Evolutionary conservation across 2,797 vertebrate species (phyloP), one percentile per base, ranked within the genome.

Genomic region (Spheniscus humboldti): DNA sequence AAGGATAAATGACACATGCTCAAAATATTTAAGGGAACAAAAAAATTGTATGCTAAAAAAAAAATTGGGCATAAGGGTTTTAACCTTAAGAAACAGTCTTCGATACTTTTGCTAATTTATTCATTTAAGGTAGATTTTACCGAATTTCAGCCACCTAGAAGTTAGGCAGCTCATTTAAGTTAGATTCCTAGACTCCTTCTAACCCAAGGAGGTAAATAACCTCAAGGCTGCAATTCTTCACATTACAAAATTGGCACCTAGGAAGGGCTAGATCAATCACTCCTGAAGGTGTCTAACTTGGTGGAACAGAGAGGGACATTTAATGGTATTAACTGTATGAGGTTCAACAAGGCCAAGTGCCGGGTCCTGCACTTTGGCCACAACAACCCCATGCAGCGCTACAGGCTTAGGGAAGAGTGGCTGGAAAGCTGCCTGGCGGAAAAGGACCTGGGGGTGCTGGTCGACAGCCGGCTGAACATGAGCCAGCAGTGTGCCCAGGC

Each of bases 21-120:
- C 96, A 96, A 96, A 97, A 97, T 97, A 97, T 94, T 97, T 87
- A 87, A 79, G 28, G 13, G 92, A 85, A 94, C 18, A 82, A 86
- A 94, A 94, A 76, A 18, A 3, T 3, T 45, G 27, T 28, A 57
- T 11, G 2, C 5, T 81, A 57, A 87, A 85, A 86, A 82, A 45
- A 63, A 48, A 52, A 71, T 56, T 53, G 33, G 72, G 57, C 67
- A 84, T 57, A 81, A 84, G 30, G 2, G 1, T 72, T 91, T 92
- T 75, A 93, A 90, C 56, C 39, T 59, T 79, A 83, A 80, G 28
- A 64, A 94, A 74, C 12, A 56, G 37, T 5, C 23, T 86, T 88
- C 0, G 0, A 43, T 72, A 56, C 11, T 72, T 95, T 28, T 43
- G 22, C 24, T 86, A n/a, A 68, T 86, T 83, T 86, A 71, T 31